These are phyloP conservation scores for Drosophila monieri DNA, from an alignment of 2,888 invertebrate genomes.

Conservation along the genomic window DNA sequence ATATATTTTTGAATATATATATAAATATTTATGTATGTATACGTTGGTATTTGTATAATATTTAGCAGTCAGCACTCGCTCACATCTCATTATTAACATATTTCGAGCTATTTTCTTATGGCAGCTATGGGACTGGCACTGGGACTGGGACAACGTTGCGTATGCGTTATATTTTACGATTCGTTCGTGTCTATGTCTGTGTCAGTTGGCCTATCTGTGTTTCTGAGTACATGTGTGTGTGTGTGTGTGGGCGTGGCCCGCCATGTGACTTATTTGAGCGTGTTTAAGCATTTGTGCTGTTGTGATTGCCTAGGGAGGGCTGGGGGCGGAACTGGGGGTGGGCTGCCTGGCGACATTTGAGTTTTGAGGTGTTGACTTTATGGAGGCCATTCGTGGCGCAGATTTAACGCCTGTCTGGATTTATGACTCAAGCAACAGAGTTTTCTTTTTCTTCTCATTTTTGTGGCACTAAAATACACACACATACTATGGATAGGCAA, in stretches of 20 bases:
- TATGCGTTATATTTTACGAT: constrained; percentile 59
- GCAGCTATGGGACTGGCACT: constrained; percentile 36
- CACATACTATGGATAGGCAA: neutral
- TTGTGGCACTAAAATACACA: neutral
- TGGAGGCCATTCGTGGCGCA: constrained; percentile 58
- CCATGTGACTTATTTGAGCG: constrained; percentile 70
- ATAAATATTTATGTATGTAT: constrained; percentile 22
- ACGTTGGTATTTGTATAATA: constrained; percentile 53
- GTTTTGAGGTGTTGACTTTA: constrained; percentile 63
- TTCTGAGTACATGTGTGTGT: constrained; percentile 6
- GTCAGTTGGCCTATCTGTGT: constrained; percentile 20
- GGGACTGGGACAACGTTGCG: constrained; percentile 51
- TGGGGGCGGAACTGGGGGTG: no score
- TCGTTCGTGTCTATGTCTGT: constrained; percentile 41
- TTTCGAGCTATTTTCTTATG: constrained; percentile 71
- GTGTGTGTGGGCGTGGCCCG: constrained; percentile 67
- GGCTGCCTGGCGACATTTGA: constrained; percentile 38
- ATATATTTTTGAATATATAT: constrained; percentile 28
- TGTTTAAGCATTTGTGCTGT: constrained; percentile 53
- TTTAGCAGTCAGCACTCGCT: constrained; percentile 45
- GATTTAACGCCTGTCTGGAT: constrained; percentile 52
- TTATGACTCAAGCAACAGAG: constrained; percentile 43
- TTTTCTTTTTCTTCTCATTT: constrained; percentile 6
- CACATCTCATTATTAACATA: constrained; percentile 74
- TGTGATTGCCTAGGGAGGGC: constrained; percentile 60